Base-by-base conservation (phyloP, 2,888 invertebrate species). In the Parthenolecanium corni region DNA sequence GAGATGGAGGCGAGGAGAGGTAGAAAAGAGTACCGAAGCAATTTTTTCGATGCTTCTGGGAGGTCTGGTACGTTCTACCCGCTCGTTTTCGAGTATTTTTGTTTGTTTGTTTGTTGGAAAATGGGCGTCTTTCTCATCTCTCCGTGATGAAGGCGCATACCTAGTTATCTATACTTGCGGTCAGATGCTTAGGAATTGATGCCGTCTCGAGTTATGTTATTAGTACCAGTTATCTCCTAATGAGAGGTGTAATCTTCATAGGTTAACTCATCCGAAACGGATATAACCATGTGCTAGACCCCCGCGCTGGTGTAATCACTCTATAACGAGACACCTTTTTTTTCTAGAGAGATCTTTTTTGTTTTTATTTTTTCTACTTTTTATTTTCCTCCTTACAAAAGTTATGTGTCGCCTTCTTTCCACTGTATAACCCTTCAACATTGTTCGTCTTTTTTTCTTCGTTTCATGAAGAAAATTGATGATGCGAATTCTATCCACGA, bases 111-210 rank as follows among this genome's bases (percentile, higher is more conserved):
- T 61, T 61, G 40, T 23, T 61, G 25, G 51, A 51, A 38, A 49
- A 61, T 61, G 61, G 61, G 61, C 61, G 61, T 61, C 61, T 61
- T 61, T 61, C 47, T 51, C 61, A 51, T 51, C 61, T 52, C 25
- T n/a, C 31, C 46, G 61, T 47, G 61, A 61, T 61, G 61, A 61
- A 49, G 61, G 61, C 61, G 51, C 47, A 61, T 61, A 61, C 61
- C 61, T 61, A 61, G 57, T 61, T 61, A 61, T 61, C 61, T 61
- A n/a, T n/a, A 61, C 61, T 61, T 61, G 61, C 51, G 61, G 61
- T 61, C 61, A 49, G 61, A 61, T 61, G 49, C 31, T n/a, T n/a
- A 9, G 9, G 61, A 61, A 61, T 47, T 61, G 61, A 61, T 61
- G 61, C 61, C 61, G 61, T 61, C 40, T 51, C 49, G 38, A n/a